phyloP scores from a whole-genome alignment of 2,888 invertebrate genomes.

The Candidula unifasciata region DNA sequence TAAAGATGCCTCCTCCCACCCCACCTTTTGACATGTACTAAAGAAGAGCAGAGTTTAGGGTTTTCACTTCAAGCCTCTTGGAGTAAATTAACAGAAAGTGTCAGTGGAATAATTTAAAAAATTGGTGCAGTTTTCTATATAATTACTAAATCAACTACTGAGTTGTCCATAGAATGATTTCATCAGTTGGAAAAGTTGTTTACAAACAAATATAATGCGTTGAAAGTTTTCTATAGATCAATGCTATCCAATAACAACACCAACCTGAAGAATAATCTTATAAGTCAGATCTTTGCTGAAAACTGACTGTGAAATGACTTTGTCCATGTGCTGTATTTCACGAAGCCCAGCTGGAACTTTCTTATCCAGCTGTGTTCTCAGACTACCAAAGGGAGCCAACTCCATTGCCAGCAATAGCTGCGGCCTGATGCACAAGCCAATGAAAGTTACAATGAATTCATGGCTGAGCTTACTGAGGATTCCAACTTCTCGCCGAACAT shows the following conservation, averaged over 20 bases:
- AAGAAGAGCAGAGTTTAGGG: too few species aligned
- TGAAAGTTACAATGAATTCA: slow-evolving; percentile 71
- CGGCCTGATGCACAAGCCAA: slow-evolving; percentile 67
- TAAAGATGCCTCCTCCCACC: too few species aligned
- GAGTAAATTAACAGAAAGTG: too few species aligned
- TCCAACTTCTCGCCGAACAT: slow-evolving; percentile 70
- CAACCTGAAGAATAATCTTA: slow-evolving; percentile 72
- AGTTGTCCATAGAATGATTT: too few species aligned
- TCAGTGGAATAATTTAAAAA: too few species aligned
- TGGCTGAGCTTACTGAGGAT: slow-evolving; percentile 70
- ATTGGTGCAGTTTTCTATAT: too few species aligned
- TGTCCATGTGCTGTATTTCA: not conserved
- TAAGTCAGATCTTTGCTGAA: slow-evolving; percentile 68
- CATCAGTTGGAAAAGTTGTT: too few species aligned
- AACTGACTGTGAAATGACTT: slow-evolving; percentile 22
- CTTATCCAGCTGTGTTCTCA: slow-evolving; percentile 59
- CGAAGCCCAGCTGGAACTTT: not conserved
- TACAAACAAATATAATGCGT: too few species aligned
- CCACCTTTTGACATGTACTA: too few species aligned
- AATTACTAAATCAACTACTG: too few species aligned
- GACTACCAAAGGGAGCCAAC: slow-evolving; percentile 71
- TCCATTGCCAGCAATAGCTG: slow-evolving; percentile 71
- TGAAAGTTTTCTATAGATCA: too few species aligned
- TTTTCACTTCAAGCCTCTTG: too few species aligned
- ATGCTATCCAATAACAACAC: slow-evolving; percentile 3